phyloP scores from a whole-genome alignment of 2,888 invertebrate species.

The Adineta ricciae region DNA sequence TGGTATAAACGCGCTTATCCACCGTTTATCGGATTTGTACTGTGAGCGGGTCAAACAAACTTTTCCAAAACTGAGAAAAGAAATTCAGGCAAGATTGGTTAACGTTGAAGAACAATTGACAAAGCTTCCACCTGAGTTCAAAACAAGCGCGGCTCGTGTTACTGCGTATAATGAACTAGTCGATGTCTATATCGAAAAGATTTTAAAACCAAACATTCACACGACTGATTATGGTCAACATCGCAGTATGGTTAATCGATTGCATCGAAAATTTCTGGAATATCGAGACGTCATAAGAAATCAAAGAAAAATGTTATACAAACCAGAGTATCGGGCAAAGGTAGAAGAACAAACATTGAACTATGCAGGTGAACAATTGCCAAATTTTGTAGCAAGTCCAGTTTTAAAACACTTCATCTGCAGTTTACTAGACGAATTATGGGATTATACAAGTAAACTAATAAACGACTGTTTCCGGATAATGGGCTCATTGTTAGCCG shows the following conservation, averaged over 20 bases:
- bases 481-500: neutral
- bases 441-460: neutral
- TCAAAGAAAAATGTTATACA: neutral
- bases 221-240: neutral
- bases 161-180: neutral
- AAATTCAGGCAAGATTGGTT: neutral
- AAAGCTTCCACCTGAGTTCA: neutral
- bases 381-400: neutral
- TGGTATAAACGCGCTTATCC: neutral
- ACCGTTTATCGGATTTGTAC: neutral
- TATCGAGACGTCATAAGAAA: neutral
- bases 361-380: neutral
- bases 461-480: neutral
- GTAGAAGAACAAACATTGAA: neutral
- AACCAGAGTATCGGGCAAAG: neutral
- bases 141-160: neutral
- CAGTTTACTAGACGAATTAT: neutral
- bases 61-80: neutral
- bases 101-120: neutral
- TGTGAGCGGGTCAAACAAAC: neutral
- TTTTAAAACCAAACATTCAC: neutral
- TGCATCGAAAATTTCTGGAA: neutral
- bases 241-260: neutral
- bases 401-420: neutral
- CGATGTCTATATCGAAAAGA: neutral